These are phyloP conservation scores for Gallinago stenura DNA, from an alignment of 2,797 vertebrate species.

Conservation along the genomic window DNA sequence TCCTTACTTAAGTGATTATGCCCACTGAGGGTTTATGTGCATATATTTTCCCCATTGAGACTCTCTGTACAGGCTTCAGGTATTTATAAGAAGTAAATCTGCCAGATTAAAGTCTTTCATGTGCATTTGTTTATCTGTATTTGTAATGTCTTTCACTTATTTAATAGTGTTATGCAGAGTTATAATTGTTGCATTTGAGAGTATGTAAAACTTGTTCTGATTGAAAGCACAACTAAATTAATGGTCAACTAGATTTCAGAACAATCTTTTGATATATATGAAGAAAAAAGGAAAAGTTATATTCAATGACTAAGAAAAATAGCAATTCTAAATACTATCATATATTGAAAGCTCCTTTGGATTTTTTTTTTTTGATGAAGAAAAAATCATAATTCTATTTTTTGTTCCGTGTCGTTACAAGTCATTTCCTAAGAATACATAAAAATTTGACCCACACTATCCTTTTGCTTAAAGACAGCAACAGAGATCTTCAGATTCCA, in stretches of 20 bases:
- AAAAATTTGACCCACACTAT: neutral
- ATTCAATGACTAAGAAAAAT: neutral
- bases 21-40: neutral
- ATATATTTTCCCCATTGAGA: neutral
- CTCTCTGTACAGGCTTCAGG: neutral
- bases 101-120: neutral
- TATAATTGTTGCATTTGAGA: neutral
- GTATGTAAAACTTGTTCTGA: neutral
- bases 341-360: neutral
- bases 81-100: neutral
- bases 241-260: neutral
- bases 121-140: neutral
- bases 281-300: neutral
- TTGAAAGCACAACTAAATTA: neutral
- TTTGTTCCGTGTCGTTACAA: neutral
- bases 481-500: neutral
- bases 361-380: neutral
- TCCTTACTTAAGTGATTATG: neutral
- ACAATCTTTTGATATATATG: neutral
- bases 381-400: neutral
- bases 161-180: neutral
- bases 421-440: neutral
- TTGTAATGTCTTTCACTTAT: neutral
- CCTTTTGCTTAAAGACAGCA: neutral
- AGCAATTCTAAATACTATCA: neutral